These are phyloP conservation scores for Okamejei kenojei DNA, from an alignment of 2,797 vertebrate genomes.

Conservation along the genomic window DNA sequence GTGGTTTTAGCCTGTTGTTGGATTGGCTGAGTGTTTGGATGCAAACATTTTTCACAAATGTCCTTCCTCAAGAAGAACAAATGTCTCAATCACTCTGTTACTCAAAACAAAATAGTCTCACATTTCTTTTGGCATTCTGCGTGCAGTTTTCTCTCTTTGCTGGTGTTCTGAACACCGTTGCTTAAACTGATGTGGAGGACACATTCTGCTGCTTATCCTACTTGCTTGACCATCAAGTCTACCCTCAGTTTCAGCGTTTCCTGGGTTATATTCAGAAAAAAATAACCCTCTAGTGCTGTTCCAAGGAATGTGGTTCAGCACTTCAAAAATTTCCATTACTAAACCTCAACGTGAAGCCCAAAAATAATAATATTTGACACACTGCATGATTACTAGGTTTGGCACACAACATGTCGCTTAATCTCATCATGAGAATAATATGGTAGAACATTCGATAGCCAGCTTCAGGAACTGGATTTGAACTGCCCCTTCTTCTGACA, in stretches of 20 bases:
- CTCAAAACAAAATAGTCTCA: not conserved
- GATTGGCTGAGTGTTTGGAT: not conserved
- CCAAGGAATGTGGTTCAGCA: constrained; percentile 9
- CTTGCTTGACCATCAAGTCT: not conserved
- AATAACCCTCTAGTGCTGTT: constrained; percentile 5
- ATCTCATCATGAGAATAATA: not conserved
- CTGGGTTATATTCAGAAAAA: not conserved
- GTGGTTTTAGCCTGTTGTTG: constrained; percentile 6
- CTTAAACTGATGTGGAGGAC: not conserved
- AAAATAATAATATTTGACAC: constrained; percentile 14
- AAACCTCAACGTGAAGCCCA: constrained; percentile 11
- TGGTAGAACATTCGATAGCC: not conserved
- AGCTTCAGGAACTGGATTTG: not conserved
- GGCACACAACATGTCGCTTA: not conserved
- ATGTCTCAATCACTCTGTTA: not conserved
- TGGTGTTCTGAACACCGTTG: not conserved
- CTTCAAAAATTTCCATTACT: constrained; percentile 26
- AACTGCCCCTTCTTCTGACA: not conserved
- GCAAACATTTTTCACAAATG: constrained; percentile 12
- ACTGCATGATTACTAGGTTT: not conserved
- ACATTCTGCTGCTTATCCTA: not conserved
- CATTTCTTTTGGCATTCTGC: not conserved
- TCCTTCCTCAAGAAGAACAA: not conserved
- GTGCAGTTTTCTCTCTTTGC: not conserved
- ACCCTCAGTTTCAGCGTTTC: not conserved